phyloP scores from a whole-genome alignment of 2,797 vertebrate species.

The Hippopotamyrus pictus region DNA sequence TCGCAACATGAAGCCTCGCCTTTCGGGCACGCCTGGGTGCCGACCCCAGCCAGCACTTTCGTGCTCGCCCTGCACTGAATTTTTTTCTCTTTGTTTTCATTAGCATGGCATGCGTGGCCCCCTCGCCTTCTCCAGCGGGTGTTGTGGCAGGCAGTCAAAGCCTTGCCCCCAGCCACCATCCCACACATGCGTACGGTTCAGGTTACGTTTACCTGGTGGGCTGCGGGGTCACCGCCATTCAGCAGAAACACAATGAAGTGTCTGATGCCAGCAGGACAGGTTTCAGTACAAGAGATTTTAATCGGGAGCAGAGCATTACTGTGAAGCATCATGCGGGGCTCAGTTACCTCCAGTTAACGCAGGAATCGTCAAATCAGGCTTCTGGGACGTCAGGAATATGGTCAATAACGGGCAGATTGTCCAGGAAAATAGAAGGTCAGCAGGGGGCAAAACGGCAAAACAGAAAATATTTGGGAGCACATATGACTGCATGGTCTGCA shows the following conservation, averaged over 20 bases:
- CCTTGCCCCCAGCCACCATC: background rate
- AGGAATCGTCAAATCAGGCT: conserved; percentile 52
- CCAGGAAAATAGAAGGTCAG: background rate
- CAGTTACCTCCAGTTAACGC: background rate
- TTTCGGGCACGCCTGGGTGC: background rate
- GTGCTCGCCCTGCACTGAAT: background rate
- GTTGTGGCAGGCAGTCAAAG: background rate
- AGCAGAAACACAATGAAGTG: background rate
- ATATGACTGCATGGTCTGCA: background rate
- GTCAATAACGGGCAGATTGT: conserved; percentile 35
- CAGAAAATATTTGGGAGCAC: background rate
- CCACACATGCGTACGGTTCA: background rate
- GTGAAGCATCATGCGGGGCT: background rate
- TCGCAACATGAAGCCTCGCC: background rate
- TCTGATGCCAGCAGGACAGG: background rate
- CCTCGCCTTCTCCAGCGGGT: background rate
- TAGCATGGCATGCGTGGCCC: background rate
- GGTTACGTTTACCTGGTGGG: background rate
- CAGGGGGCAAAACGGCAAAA: background rate
- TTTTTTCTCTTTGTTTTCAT: background rate
- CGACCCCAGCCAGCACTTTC: background rate
- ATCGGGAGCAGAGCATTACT: background rate
- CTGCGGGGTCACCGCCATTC: background rate
- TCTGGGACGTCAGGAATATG: conserved; percentile 35
- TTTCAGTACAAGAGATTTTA: background rate